Percentiles rank a stretch among this genome's conserved stretches.
These are phyloP conservation scores for Paracanthobrama guichenoti DNA, from an alignment of 2,113 vertebrate species.

Conservation along the genomic window DNA sequence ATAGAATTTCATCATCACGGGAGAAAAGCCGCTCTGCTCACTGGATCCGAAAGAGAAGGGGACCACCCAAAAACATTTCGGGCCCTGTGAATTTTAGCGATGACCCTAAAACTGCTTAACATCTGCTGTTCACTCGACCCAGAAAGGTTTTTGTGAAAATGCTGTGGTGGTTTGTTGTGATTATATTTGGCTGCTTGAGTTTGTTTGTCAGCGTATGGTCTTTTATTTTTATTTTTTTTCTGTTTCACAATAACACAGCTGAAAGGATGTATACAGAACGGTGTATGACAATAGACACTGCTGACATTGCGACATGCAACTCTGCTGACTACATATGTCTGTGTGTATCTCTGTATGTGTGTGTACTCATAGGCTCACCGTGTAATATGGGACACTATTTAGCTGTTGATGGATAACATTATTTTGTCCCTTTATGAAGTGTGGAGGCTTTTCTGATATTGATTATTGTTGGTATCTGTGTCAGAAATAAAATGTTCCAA, in stretches of 20 bases:
- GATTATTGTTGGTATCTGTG: background rate
- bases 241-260: slow-evolving; percentile 23
- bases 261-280: slow-evolving; percentile 24
- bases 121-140: background rate
- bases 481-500: background rate
- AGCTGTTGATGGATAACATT: background rate
- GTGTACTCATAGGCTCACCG: background rate
- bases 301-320: slow-evolving; percentile 9
- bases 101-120: background rate
- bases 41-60: background rate
- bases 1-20: background rate
- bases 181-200: background rate
- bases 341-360: background rate
- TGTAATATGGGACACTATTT: background rate
- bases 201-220: slow-evolving; percentile 12
- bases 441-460: background rate
- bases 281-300: slow-evolving; percentile 20
- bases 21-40: background rate
- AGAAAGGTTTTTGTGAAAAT: background rate
- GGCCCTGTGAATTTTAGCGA: background rate
- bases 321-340: slow-evolving; percentile 11
- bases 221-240: background rate
- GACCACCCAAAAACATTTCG: background rate
- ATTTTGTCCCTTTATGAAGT: background rate
- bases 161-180: background rate